Evolutionary conservation across 2,113 vertebrate genomes (phyloP).

Genomic region (Enhydra lutris): DNA sequence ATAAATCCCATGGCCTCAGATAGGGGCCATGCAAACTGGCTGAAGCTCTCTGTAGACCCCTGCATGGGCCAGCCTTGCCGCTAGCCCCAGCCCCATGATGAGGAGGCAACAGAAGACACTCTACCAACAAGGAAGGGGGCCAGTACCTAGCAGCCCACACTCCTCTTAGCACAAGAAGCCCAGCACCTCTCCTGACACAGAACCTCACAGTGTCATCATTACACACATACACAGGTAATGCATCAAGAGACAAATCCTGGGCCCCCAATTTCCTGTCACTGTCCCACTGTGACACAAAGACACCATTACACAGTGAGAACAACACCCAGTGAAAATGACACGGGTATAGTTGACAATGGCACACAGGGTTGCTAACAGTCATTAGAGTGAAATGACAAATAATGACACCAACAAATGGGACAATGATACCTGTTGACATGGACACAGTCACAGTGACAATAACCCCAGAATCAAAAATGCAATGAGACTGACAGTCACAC

Average conservation of each 20-base stretch:
- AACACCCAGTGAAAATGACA: neutral
- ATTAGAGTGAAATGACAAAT: neutral
- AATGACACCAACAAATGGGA: neutral
- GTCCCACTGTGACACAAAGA: neutral
- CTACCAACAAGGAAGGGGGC: neutral
- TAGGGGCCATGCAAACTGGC: neutral
- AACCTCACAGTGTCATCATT: neutral
- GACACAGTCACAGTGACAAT: neutral
- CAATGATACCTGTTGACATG: neutral
- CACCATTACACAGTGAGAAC: neutral
- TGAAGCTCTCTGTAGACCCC: neutral
- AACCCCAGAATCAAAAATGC: conserved; percentile 6
- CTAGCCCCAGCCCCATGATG: neutral
- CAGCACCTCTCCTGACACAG: neutral
- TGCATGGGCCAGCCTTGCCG: neutral
- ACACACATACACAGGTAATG: neutral
- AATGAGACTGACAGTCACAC: neutral
- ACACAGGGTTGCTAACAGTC: neutral
- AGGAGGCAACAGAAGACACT: neutral
- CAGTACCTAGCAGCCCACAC: neutral
- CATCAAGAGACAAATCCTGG: neutral
- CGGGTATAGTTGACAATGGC: neutral
- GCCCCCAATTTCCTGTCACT: neutral
- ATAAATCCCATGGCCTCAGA: conserved; percentile 1
- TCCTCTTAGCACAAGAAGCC: neutral